These are phyloP conservation scores for Balearica regulorum DNA, from an alignment of 2,797 vertebrate genomes.

Conservation along the genomic window DNA sequence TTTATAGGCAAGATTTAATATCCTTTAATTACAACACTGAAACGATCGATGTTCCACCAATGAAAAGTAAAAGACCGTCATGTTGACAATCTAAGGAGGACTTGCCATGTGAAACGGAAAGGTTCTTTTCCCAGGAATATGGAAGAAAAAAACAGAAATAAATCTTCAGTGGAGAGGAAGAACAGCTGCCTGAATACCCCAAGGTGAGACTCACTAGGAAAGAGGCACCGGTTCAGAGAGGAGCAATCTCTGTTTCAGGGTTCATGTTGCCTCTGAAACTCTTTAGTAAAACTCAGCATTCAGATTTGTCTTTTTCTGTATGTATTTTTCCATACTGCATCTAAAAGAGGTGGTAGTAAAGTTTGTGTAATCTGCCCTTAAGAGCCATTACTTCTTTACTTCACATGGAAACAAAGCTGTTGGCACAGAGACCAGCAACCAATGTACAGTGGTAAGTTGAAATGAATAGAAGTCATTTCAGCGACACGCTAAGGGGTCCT, in stretches of 20 bases:
- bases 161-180: neutral
- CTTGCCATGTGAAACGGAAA: neutral
- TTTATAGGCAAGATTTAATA: neutral
- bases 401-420: neutral
- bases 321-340: neutral
- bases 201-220: neutral
- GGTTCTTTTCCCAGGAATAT: neutral
- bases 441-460: neutral
- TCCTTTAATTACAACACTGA: constrained; percentile 5
- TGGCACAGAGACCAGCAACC: neutral
- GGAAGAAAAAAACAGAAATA: neutral
- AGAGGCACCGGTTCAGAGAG: neutral
- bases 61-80: neutral
- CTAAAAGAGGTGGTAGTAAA: neutral
- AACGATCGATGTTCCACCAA: neutral
- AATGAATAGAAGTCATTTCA: neutral
- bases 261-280: neutral
- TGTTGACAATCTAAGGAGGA: neutral
- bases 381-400: neutral
- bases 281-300: neutral
- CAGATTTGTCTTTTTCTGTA: neutral
- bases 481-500: neutral
- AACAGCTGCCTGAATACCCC: neutral
- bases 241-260: neutral
- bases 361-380: neutral